Percentiles rank a stretch among this genome's conserved stretches.
phyloP scores from a whole-genome alignment of 64 coral and sea anemone genomes.

The Montipora foliosa region DNA sequence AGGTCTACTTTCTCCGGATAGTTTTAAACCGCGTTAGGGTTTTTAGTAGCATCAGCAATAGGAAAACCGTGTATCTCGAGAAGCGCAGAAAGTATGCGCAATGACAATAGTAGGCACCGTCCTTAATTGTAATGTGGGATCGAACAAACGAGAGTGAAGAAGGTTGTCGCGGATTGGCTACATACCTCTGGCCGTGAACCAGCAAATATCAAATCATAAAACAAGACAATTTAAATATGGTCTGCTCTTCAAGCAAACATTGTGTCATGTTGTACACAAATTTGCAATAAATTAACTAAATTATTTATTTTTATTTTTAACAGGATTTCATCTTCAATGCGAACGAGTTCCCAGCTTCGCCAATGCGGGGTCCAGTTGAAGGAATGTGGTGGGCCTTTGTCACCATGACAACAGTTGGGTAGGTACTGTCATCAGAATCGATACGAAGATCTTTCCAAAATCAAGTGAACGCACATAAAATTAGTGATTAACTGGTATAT shows the following conservation, averaged over 20 bases:
- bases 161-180: no score
- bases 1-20: no score
- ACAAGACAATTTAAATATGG: background rate
- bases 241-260: background rate
- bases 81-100: no score
- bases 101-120: no score
- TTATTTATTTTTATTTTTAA: background rate
- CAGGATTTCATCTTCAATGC: constrained; percentile 87
- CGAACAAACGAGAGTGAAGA: background rate
- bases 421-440: background rate
- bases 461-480: background rate
- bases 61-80: no score
- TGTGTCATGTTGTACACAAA: background rate
- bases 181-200: no score
- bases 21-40: no score
- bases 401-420: constrained; percentile 97
- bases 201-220: background rate
- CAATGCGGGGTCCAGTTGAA: constrained; percentile 83
- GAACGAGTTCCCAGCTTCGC: constrained; percentile 75
- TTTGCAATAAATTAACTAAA: background rate
- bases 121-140: background rate
- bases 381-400: constrained; percentile 98
- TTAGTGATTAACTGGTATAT: no score
- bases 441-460: background rate
- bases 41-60: no score